phyloP scores from a whole-genome alignment of 2,797 vertebrate species.

The Semotilus atromaculatus region DNA sequence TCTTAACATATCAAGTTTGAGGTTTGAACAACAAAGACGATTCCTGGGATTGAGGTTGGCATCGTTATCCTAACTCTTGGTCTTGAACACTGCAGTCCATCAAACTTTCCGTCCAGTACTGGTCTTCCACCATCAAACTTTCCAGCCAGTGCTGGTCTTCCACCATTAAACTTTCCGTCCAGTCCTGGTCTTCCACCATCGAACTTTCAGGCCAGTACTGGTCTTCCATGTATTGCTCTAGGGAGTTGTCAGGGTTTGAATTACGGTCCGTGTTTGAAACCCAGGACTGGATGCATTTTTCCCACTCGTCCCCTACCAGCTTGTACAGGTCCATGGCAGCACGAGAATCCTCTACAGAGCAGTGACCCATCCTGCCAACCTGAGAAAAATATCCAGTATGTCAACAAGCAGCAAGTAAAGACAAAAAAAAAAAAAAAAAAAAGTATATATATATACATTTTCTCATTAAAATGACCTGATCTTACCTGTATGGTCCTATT shows the following conservation, averaged over 20 bases:
- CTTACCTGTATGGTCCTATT: slow-evolving; percentile 89
- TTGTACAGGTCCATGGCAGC: slow-evolving; percentile 92
- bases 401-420: neutral
- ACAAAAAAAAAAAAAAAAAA: no score
- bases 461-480: neutral
- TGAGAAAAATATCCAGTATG: slow-evolving; percentile 61
- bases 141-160: no score
- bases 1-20: neutral
- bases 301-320: slow-evolving; percentile 90
- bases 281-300: slow-evolving; percentile 74
- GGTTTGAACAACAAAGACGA: neutral
- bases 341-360: slow-evolving; percentile 88
- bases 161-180: no score
- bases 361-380: slow-evolving; percentile 85
- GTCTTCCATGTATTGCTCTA: slow-evolving; percentile 89
- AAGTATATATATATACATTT: no score
- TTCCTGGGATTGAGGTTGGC: neutral
- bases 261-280: slow-evolving; percentile 31
- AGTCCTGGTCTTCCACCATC: no score
- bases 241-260: slow-evolving; percentile 62
- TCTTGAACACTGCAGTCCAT: slow-evolving; percentile 67
- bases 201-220: slow-evolving; percentile 83
- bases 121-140: no score
- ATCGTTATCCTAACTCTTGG: neutral
- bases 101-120: no score